Conservation (phyloP, 2,113 vertebrate species). For the Cyprinodon tularosa region DNA sequence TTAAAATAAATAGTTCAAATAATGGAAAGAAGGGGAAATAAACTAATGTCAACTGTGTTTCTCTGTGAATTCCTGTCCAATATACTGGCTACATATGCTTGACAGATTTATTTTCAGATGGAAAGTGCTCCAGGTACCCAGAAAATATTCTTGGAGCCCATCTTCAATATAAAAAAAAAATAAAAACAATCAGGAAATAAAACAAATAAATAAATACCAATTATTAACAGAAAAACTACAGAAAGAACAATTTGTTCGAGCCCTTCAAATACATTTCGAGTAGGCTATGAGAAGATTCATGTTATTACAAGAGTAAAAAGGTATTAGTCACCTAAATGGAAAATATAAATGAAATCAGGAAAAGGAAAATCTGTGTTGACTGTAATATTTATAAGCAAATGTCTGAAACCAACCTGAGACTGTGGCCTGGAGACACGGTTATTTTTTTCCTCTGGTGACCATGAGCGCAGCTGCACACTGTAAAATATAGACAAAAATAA, state of each 20-base stretch:
- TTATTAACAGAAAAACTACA: background rate
- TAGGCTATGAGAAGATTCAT: background rate
- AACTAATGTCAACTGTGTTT: conserved; percentile 13
- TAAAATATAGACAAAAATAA: conserved; percentile 15
- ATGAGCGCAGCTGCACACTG: conserved; percentile 75
- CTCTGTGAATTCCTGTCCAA: conserved; percentile 15
- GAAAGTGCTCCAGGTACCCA: background rate
- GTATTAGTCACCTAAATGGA: background rate
- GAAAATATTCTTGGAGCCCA: background rate
- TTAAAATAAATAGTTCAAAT: conserved; percentile 45
- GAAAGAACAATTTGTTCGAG: background rate
- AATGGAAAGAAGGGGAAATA: background rate
- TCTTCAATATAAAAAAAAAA: background rate
- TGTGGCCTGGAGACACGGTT: conserved; percentile 72
- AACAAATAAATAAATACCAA: background rate
- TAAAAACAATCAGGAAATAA: background rate
- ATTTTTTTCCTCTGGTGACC: conserved; percentile 79
- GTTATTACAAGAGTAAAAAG: background rate
- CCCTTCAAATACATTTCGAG: background rate
- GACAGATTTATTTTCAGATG: conserved; percentile 3
- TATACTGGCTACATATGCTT: conserved; percentile 13
- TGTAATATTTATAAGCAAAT: background rate
- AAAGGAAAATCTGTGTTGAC: background rate
- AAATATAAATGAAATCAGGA: background rate
- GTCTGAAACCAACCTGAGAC: conserved; percentile 75